Conservation (phyloP, 1,140 invertebrate species). For the Palaemon carinicauda region DNA sequence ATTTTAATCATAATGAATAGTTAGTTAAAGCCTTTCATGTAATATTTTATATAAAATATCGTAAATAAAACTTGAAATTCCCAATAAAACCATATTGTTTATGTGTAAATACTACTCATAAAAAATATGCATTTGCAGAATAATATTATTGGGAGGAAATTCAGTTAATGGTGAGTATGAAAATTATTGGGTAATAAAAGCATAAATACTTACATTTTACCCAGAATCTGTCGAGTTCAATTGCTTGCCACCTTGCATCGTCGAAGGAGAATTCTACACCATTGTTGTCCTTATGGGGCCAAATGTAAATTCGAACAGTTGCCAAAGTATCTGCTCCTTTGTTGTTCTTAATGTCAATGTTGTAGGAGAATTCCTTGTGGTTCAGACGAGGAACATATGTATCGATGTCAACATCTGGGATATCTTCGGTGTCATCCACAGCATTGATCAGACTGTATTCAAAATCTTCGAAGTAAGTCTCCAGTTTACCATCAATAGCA, state of each 20-base stretch:
- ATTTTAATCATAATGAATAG: too few relatives aligned
- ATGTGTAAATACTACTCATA: too few relatives aligned
- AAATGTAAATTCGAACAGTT: slow-evolving; percentile 21
- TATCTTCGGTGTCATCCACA: slow-evolving; percentile 14
- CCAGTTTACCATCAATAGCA: not conserved
- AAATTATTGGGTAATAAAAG: too few relatives aligned
- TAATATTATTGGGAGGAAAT: too few relatives aligned
- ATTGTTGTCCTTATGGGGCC: slow-evolving; percentile 22
- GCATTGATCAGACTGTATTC: slow-evolving; percentile 36
- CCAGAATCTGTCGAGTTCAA: slow-evolving; percentile 35
- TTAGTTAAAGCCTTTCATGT: too few relatives aligned
- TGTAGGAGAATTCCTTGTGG: slow-evolving; percentile 12
- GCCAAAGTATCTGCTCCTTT: not conserved
- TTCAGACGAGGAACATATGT: slow-evolving; percentile 4
- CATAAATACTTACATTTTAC: slow-evolving; percentile 33
- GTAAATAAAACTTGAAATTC: too few relatives aligned
- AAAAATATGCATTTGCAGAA: too few relatives aligned
- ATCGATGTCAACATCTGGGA: not conserved
- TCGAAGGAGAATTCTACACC: not conserved
- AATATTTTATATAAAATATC: too few relatives aligned
- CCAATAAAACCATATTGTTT: too few relatives aligned
- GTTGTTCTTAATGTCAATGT: not conserved
- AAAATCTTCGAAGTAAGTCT: slow-evolving; percentile 38
- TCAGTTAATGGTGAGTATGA: too few relatives aligned
- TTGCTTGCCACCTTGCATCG: slow-evolving; percentile 12